Conservation (phyloP, 2,797 vertebrate genomes). For the Periophthalmus magnuspinnatus region DNA sequence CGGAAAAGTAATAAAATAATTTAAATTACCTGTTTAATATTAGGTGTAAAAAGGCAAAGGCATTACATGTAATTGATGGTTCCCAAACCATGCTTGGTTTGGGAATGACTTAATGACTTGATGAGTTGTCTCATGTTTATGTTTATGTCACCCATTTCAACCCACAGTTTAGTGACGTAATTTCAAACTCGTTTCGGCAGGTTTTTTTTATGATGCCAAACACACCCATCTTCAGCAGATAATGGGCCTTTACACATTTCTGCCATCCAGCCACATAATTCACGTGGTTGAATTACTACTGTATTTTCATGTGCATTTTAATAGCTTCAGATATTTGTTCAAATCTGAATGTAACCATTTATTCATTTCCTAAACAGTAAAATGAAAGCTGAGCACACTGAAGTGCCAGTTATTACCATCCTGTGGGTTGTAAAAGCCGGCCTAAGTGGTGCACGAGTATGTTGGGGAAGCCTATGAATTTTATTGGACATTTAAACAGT, state of each 20-base stretch:
- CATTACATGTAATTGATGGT: no score
- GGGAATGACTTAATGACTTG: no score
- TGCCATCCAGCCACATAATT: neutral
- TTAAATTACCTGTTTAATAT: no score
- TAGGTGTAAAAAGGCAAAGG: no score
- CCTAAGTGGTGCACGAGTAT: neutral
- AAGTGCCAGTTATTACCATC: conserved; percentile 3
- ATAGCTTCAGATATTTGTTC: neutral
- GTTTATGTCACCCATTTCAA: no score
- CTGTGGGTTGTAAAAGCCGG: conserved; percentile 4
- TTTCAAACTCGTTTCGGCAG: neutral
- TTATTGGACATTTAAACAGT: conserved; percentile 18
- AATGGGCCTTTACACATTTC: neutral
- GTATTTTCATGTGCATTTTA: neutral
- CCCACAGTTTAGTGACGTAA: neutral
- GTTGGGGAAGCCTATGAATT: conserved; percentile 1
- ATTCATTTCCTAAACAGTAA: neutral
- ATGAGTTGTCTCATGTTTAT: no score
- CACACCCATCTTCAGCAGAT: neutral
- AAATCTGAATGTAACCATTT: neutral
- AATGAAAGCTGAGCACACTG: conserved; percentile 6
- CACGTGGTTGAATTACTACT: neutral
- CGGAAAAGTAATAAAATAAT: no score
- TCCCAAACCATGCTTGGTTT: no score
- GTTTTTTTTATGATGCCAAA: neutral